Base-by-base conservation (phyloP, 2,797 vertebrate species). In the Halcyon smyrnensis region DNA sequence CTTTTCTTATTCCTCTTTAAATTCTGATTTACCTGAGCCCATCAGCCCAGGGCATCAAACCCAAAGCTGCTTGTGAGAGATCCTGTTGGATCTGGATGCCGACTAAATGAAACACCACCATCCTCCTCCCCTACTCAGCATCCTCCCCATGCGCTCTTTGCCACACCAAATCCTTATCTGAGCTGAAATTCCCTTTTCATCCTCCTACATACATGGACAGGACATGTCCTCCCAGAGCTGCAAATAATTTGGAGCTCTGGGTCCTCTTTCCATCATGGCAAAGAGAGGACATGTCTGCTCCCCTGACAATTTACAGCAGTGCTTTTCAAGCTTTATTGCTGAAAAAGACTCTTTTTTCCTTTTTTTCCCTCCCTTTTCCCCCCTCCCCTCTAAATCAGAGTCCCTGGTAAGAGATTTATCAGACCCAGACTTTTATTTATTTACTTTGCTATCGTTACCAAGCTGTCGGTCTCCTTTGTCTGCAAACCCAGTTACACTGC, bases 171-270 rank as follows among this genome's bases (percentile, higher is more conserved):
- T 2, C 20, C 65, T 67, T 15, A 11, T 23, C 53, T 36, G 28
- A 56, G 51, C 12, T 23, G 69, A 43, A 94, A 60, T 56, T 50
- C 53, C 48, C 12, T 56, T 76, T 21, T 5, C 23, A 4, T 7
- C 30, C 39, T 48, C n/a, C 36, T 62, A 15, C 4, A 1, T 2
- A 9, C 15, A 34, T 0, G 8, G 21, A 5, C 5, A 25, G 63
- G 13, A 27, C 0, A 0, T 11, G 27, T 63, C 17, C 39, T 67
- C 39, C 78, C 53, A 63, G 59, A 73, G 30, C 43, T 20, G 8
- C 46, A 60, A 48, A 60, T 53, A 54, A 70, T 54, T 27, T 18
- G 30, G 27, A 51, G 24, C 56, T 65, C 75, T 3, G 6, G 28
- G 34, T 50, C 69, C 4, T 14, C 18, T 57, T 69, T 54, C 60